Base-by-base conservation (phyloP, 2,888 invertebrate genomes). In the Tachina grossa region DNA sequence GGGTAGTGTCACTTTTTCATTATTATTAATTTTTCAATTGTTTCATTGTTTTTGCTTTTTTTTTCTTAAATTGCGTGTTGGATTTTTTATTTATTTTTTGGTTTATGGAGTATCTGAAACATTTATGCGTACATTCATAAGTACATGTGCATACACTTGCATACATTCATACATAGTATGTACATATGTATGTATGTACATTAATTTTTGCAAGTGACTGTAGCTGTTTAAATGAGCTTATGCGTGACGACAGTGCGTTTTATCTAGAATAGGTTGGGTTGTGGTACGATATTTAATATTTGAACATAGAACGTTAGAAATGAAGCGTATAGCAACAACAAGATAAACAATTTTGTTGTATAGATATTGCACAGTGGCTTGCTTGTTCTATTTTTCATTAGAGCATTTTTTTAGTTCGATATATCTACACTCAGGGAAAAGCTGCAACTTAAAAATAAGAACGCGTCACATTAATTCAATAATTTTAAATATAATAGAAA, bases 211-310 rank as follows among this genome's bases (percentile, higher is more conserved):
- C 47, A 16, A 9, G 39, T 31, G 9, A 11, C 11, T 61, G 19
- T n/a, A 45, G 49, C 47, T 49, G 16, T 79, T n/a, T 49, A 16
- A 13, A 22, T 49, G 11, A 53, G 53, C 39, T 53, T 71, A 22
- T 72, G 65, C 41, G 71, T 61, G 57, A 65, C 22, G 55, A 16
- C 57, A 65, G 72, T 78, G 66, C 69, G 82, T 82, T 82, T 82
- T 82, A 39, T 74, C 31, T 57, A 59, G 49, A 51, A 13, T 22
- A 49, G 31, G 31, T 31, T 31, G 31, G 6, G 22, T 22, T 11
- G 14, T 71, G 63, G 19, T 31, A 9, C 43, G 47, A 14, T 59
- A 16, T 16, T 61, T 78, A 1, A 57, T 71, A 39, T 45, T 47
- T 63, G 39, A 79, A 72, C 55, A 41, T 41, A 61, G 39, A 61